Evolutionary conservation across 2,888 invertebrate species (phyloP), one percentile per base, ranked within the genome.

Genomic region (Parnassius smintheus): DNA sequence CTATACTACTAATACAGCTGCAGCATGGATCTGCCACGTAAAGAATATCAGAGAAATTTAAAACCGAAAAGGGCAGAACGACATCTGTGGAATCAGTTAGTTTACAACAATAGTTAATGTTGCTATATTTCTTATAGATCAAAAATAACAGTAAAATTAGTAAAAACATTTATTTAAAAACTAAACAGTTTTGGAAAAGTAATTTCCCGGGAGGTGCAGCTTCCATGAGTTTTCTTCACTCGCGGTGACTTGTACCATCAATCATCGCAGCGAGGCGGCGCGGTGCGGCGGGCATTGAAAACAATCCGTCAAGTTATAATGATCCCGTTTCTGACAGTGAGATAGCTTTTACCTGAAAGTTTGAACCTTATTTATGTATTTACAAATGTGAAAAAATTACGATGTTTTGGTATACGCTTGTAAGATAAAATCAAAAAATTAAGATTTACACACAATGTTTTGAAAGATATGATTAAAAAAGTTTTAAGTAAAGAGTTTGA

Each of bases 291-390:
- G 51, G 44, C 49, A 49, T 13, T 18, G 49, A 13, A 49, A 65
- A 73, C 75, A 72, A 85, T 83, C 80, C 75, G 81, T 84, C 86
- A 82, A 67, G 66, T 58, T 62, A 70, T 80, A 80, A 83, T 81
- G 77, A 78, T 74, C 69, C 65, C 65, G 72, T 68, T 65, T 65
- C 66, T 76, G 83, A 80, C 82, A 80, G 79, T 63, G 72, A 53
- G 59, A 4, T 44, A 44, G 54, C 50, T 51, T 7, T 35, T 25
- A 51, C 11, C 51, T 51, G 25, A 25, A 49, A 13, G 12, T 49
- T 49, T 49, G 13, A 49, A 9, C 9, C 35, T 35, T 35, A 7
- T 35, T 35, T 35, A 35, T 7, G 35, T 35, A 7, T 35, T 35
- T 35, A 35, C 35, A 7, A 35, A 1, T 7, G 35, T 35, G 35